Evolutionary conservation across 2,797 vertebrate species (phyloP).

Genomic region (Stomatorhinus walkeri): DNA sequence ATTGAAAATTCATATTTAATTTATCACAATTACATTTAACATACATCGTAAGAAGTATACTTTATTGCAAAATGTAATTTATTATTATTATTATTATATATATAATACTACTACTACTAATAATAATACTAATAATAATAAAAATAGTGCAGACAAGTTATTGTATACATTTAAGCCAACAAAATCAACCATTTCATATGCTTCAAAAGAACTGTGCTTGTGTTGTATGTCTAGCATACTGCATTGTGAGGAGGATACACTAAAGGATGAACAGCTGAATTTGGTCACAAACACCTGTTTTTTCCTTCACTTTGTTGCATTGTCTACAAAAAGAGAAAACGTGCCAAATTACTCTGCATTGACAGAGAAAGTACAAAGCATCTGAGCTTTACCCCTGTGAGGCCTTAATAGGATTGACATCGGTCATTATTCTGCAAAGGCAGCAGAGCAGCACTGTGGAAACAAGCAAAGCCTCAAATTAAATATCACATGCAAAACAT

Average conservation of each 20-base stretch:
- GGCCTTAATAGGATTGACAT: slow-evolving; percentile 73
- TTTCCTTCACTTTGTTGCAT: neutral
- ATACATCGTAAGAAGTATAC: neutral
- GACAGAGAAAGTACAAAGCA: slow-evolving; percentile 42
- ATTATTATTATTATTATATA: neutral
- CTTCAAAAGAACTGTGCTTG: neutral
- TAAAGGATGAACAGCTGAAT: neutral
- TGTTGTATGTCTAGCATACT: neutral
- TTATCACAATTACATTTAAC: neutral
- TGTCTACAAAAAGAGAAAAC: neutral
- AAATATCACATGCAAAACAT: slow-evolving; percentile 3
- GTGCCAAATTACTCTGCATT: neutral
- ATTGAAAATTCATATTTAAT: neutral
- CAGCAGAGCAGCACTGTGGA: neutral
- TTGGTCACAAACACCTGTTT: neutral
- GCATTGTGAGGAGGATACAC: neutral
- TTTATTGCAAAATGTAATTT: neutral
- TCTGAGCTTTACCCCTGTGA: slow-evolving; percentile 66
- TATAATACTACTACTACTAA: neutral
- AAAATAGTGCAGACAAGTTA: neutral
- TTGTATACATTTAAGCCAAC: neutral
- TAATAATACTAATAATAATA: neutral
- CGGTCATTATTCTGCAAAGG: slow-evolving; percentile 40
- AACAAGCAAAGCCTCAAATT: neutral
- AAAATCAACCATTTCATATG: neutral